phyloP scores from a whole-genome alignment of 2,888 invertebrate genomes.

The Agrilus cyanescens region DNA sequence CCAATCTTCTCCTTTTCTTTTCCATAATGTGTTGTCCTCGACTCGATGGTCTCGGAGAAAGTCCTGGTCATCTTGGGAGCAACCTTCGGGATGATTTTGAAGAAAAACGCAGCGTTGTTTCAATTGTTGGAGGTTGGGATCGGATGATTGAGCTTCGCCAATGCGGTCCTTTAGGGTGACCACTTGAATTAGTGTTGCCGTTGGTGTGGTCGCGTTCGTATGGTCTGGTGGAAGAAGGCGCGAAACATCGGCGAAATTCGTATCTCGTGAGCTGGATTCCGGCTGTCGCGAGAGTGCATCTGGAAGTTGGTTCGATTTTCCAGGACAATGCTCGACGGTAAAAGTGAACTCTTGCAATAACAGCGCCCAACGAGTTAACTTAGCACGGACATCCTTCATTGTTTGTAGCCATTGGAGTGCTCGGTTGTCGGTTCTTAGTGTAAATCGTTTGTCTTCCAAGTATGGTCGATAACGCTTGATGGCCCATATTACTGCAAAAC shows the following conservation, averaged over 20 bases:
- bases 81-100: no score
- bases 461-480: constrained; percentile 15
- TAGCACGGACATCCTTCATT: constrained; percentile 8
- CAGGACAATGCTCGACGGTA: constrained; percentile 17
- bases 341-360: constrained; percentile 14
- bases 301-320: constrained; percentile 13
- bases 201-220: no score
- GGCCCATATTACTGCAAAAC: constrained; percentile 18
- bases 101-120: no score
- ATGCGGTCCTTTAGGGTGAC: neutral
- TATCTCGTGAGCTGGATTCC: neutral
- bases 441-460: constrained; percentile 16
- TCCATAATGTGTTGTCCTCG: neutral
- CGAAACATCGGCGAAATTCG: neutral
- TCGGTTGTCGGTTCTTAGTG: constrained; percentile 14
- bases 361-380: constrained; percentile 13
- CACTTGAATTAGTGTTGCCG: neutral
- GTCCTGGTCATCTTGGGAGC: neutral
- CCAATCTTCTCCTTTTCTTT: neutral
- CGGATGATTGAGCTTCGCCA: no score
- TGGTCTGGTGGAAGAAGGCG: neutral
- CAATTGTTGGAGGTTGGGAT: no score
- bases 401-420: constrained; percentile 14
- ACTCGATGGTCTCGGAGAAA: neutral
- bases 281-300: constrained; percentile 14